Conservation (phyloP, 2,888 invertebrate genomes). For the Agrochola macilenta region DNA sequence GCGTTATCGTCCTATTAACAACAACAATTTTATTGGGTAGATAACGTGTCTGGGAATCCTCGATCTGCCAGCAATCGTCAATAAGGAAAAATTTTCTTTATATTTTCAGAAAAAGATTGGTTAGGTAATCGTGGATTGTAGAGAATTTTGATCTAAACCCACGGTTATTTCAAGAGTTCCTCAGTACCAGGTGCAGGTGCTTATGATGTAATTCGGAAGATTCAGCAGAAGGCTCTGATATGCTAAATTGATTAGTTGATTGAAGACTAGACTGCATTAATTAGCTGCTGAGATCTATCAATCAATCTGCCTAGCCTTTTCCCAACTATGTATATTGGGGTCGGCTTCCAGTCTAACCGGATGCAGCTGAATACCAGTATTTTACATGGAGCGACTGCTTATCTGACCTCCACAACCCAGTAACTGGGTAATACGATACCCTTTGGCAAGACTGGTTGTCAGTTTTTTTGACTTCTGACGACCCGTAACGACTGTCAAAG, state of each 20-base stretch:
- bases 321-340: no score
- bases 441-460: no score
- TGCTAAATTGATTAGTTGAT: not conserved
- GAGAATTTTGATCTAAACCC: not conserved
- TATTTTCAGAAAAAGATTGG: not conserved
- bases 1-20: not conserved
- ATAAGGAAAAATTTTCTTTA: conserved; percentile 33
- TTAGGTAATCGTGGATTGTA: not conserved
- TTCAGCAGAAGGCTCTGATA: not conserved
- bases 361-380: no score
- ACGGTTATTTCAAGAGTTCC: not conserved
- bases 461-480: no score
- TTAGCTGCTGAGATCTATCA: not conserved
- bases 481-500: no score
- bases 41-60: conserved; percentile 38
- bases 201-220: not conserved
- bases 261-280: not conserved
- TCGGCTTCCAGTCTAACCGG: no score
- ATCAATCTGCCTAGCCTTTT: no score
- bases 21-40: conserved; percentile 4
- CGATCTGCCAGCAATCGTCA: conserved; percentile 14
- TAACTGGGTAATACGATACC: no score
- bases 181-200: no score
- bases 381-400: no score
- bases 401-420: no score